phyloP scores from a whole-genome alignment of 2,113 vertebrate genomes.

The Coptodon rendalli region DNA sequence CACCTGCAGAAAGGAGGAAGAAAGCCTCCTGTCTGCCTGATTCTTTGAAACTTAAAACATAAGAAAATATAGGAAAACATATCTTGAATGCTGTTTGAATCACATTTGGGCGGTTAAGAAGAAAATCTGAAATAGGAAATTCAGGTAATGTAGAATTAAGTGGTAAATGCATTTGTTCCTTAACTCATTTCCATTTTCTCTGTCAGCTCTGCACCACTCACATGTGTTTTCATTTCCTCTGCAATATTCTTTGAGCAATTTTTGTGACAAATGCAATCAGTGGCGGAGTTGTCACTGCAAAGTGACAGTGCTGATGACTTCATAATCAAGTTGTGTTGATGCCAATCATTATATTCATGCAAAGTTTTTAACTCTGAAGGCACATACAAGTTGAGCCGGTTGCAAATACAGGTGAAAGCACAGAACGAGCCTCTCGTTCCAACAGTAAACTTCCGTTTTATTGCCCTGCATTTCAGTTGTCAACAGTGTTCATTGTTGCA shows the following conservation, averaged over 20 bases:
- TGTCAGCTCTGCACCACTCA: neutral
- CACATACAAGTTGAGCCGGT: neutral
- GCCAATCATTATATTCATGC: neutral
- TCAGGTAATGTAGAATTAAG: conserved; percentile 31
- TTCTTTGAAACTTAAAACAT: neutral
- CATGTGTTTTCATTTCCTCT: neutral
- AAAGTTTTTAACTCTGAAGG: neutral
- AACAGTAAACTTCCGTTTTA: neutral
- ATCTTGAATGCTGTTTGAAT: neutral
- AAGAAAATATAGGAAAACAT: neutral
- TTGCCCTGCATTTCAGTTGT: neutral
- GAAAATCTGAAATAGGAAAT: conserved; percentile 8
- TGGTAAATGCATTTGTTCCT: neutral
- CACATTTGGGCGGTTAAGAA: neutral
- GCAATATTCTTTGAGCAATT: neutral
- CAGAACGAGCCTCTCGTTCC: neutral
- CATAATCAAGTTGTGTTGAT: neutral
- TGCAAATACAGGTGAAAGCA: neutral
- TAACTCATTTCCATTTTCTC: neutral
- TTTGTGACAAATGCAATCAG: neutral
- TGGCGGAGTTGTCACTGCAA: neutral
- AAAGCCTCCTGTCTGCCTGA: neutral
- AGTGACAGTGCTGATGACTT: neutral
- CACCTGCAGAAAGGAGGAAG: neutral
- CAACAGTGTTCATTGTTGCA: neutral